Evolutionary conservation across 2,113 vertebrate species (phyloP), one percentile per base, ranked within the genome.

Genomic region (Peromyscus maniculatus): DNA sequence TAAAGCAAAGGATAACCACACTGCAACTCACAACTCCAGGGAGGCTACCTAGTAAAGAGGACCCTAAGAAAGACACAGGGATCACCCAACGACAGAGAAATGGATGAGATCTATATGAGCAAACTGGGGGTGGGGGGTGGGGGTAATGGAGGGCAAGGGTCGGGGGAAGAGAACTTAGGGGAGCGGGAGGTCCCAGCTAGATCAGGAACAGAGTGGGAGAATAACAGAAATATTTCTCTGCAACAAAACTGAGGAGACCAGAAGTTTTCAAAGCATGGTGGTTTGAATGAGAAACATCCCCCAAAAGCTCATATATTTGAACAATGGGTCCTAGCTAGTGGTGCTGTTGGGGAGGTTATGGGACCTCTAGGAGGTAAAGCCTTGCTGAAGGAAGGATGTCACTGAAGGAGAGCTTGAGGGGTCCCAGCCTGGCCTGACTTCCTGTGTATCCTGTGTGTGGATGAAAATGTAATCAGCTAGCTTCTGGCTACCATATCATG

Each of bases 171-270:
- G 10, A 52, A 7, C 52, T 52, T 52, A 52, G 52, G 52, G 52
- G 52, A 52, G 10, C 8, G 52, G 52, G 52, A 11, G 52, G 52
- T 52, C 52, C 52, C 52, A 52, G 52, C 52, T 52, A 52, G 52
- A 52, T 52, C 52, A 52, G 52, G 10, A 52, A 11, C 52, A 52
- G 52, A 52, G 52, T 52, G 52, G 52, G 52, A 52, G 52, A 52
- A 52, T 83, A 91, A n/a, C 28, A 79, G 49, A 62, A 92, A 28
- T 43, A 52, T 66, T 96, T 96, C 82, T 86, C 69, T 88, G 22
- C 33, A 90, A 94, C 1, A 75, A 84, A 94, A 80, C 15, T 91
- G 72, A 96, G 75, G 57, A 88, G 91, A 24, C 4, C 31, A 62
- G 83, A 95, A 69, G 52, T 84, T 36, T 72, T 71, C 24, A 21